Evolutionary conservation across 2,797 vertebrate species (phyloP).

Genomic region (Kryptolebias ocellatus): DNA sequence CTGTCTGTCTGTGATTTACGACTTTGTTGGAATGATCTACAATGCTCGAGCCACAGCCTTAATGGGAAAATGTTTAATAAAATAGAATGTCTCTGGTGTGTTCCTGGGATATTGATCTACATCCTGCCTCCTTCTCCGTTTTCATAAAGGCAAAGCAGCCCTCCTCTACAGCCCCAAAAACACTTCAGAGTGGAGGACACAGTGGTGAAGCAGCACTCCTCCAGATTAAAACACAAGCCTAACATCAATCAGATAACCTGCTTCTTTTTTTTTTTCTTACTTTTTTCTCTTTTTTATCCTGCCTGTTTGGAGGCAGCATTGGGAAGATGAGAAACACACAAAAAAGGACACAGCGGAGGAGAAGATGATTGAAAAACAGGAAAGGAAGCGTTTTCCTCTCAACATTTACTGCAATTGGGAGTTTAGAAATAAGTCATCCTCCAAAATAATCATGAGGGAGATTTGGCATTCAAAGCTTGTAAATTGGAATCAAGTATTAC

Average conservation of each 20-base stretch:
- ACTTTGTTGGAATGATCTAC: slow-evolving; percentile 77
- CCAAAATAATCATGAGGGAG: slow-evolving; percentile 63
- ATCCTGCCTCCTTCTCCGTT: slow-evolving; percentile 67
- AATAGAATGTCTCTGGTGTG: slow-evolving; percentile 79
- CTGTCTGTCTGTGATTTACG: slow-evolving; percentile 77
- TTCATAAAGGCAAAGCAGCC: slow-evolving; percentile 56
- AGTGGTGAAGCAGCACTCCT: slow-evolving; percentile 71
- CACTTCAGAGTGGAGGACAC: slow-evolving; percentile 56
- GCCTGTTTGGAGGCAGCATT: slow-evolving; percentile 35
- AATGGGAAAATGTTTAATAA: slow-evolving; percentile 84
- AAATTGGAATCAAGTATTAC: slow-evolving; percentile 60
- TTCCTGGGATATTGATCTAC: slow-evolving; percentile 77
- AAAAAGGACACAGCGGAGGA: slow-evolving; percentile 37
- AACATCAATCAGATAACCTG: slow-evolving; percentile 75
- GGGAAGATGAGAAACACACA: slow-evolving; percentile 19
- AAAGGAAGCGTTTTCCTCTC: slow-evolving; percentile 41
- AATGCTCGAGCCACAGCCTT: slow-evolving; percentile 61
- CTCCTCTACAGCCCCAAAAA: slow-evolving; percentile 49
- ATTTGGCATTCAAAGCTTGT: slow-evolving; percentile 66
- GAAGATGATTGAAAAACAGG: slow-evolving; percentile 19
- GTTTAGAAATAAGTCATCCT: slow-evolving; percentile 53
- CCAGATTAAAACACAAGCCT: slow-evolving; percentile 74
- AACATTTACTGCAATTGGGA: slow-evolving; percentile 35
- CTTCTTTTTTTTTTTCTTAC: slow-evolving; percentile 22
- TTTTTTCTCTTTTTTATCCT: slow-evolving; percentile 24